phyloP scores from a whole-genome alignment of 2,888 invertebrate species.

The Chrysina gloriosa region DNA sequence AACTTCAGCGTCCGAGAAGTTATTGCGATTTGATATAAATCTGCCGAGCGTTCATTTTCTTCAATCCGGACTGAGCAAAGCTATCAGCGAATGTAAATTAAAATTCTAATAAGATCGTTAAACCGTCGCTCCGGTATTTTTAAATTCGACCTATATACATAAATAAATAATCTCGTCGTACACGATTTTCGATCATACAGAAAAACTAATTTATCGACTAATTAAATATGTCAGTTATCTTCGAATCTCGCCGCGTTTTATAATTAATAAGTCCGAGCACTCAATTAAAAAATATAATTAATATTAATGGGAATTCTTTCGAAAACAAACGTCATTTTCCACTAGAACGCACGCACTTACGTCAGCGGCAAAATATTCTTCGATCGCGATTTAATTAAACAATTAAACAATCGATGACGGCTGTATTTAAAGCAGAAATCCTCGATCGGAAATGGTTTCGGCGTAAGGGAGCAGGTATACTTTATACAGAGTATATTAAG shows the following conservation, averaged over 20 bases:
- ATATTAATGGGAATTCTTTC: constrained; percentile 20
- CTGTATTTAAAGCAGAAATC: constrained; percentile 38
- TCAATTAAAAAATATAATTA: constrained; percentile 28
- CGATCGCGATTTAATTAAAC: constrained; percentile 25
- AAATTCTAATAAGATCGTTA: constrained; percentile 4
- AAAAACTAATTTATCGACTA: constrained; percentile 32
- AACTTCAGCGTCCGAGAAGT: no score
- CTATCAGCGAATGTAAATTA: background rate
- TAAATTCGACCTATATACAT: background rate
- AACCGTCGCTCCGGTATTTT: constrained; percentile 9
- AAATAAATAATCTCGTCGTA: background rate
- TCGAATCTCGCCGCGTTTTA: constrained; percentile 11
- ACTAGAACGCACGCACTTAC: background rate
- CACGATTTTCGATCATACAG: background rate
- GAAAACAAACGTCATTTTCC: constrained; percentile 27
- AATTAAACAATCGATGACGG: constrained; percentile 38
- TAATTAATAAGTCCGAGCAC: constrained; percentile 29
- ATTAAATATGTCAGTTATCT: constrained; percentile 30
- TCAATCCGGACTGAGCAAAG: no score
- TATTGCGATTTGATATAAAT: no score
- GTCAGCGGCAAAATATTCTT: background rate
- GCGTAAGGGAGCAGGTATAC: background rate
- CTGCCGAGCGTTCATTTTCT: no score
- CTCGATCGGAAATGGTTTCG: constrained; percentile 2
- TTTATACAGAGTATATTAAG: constrained; percentile 4